phyloP scores from a whole-genome alignment of 23 tunicate genomes.

The Diplosoma virens region DNA sequence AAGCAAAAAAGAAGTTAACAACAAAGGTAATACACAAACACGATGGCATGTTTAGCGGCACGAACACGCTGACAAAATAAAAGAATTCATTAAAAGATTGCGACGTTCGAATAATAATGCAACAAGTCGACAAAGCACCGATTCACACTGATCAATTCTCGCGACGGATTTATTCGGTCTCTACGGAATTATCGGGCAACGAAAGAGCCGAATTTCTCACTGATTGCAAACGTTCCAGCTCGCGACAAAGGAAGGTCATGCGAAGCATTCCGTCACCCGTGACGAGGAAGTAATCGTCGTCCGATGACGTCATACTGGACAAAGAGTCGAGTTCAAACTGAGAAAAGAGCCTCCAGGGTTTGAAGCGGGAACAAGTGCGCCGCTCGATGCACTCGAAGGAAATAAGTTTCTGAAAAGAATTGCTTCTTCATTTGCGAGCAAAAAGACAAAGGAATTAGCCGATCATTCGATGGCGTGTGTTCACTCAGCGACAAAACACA shows the following conservation, averaged over 20 bases:
- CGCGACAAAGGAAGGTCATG: not conserved
- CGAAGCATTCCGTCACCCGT: conserved; percentile 15
- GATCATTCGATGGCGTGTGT: too few species aligned
- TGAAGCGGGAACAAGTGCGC: not conserved
- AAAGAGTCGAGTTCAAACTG: not conserved
- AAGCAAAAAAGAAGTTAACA: too few species aligned
- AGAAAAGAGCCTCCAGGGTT: not conserved
- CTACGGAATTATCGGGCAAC: not conserved
- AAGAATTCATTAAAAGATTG: too few species aligned
- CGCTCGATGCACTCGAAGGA: conserved; percentile 14
- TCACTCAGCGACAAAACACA: too few species aligned
- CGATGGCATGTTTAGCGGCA: too few species aligned
- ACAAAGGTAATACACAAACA: too few species aligned
- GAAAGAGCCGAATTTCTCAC: not conserved
- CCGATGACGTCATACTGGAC: not conserved
- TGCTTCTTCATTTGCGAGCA: not conserved
- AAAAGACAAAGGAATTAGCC: not conserved
- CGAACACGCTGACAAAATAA: too few species aligned
- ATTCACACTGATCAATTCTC: not conserved
- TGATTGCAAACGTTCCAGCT: conserved; percentile 7
- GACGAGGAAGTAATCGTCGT: conserved; percentile 11
- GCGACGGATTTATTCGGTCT: not conserved
- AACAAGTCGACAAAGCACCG: not conserved
- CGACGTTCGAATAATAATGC: not conserved
- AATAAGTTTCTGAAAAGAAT: conserved; percentile 19